Percentiles rank a stretch among this genome's conserved stretches.
These are phyloP conservation scores for Mobula hypostoma DNA, from an alignment of 2,113 vertebrate species.

Conservation along the genomic window DNA sequence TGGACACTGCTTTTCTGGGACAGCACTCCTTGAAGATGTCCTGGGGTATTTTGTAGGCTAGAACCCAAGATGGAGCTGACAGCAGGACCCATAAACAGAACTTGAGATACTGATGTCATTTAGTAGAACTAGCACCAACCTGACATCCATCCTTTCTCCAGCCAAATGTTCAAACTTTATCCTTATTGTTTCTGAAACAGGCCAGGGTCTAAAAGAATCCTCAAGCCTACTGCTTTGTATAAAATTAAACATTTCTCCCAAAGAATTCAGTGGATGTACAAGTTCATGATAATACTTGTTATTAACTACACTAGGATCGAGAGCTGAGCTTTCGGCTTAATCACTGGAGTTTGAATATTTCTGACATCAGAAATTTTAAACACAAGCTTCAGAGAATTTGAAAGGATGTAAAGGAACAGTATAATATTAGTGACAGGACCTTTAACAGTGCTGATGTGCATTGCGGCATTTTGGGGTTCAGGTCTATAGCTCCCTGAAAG, in stretches of 20 bases:
- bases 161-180: neutral
- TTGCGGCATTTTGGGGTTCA: neutral
- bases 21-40: no score
- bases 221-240: neutral
- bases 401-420: neutral
- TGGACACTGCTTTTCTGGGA: no score
- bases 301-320: neutral
- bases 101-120: neutral
- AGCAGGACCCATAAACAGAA: neutral
- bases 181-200: neutral
- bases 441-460: no score
- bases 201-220: neutral
- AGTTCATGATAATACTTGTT: neutral
- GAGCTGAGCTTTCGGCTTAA: neutral
- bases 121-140: neutral
- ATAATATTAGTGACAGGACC: neutral
- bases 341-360: neutral
- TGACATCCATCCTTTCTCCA: neutral
- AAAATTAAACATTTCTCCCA: neutral
- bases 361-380: neutral
- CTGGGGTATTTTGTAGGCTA: no score
- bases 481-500: no score
- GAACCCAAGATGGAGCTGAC: no score
- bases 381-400: neutral
- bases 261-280: neutral